Evolutionary conservation across 2,113 vertebrate genomes (phyloP).

Genomic region (Zeus faber): DNA sequence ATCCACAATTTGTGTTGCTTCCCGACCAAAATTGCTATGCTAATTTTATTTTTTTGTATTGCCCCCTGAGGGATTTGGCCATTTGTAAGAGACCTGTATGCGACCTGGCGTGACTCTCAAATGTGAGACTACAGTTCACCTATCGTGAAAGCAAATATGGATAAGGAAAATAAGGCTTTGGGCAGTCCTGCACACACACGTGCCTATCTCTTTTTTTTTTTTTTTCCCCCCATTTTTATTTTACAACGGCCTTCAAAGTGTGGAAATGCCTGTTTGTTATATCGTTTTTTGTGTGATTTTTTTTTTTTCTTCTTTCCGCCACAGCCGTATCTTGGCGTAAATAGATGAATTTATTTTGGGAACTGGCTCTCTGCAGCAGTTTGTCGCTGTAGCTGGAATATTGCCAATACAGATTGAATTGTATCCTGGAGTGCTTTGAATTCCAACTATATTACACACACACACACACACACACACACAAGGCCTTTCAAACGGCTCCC

Average conservation of each 20-base stretch:
- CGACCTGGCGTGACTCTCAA: not conserved
- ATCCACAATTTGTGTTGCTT: too few species aligned
- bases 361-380: not conserved
- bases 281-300: too few species aligned
- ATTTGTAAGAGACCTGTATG: not conserved
- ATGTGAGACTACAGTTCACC: not conserved
- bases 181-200: not conserved
- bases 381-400: conserved; percentile 1
- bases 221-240: too few species aligned
- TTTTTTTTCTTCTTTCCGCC: conserved; percentile 6
- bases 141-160: conserved; percentile 3
- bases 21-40: too few species aligned
- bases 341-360: not conserved
- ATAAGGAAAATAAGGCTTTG: not conserved
- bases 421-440: conserved; percentile 27
- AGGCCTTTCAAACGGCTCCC: conserved; percentile 4
- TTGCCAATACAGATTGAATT: conserved; percentile 30
- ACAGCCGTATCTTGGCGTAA: not conserved
- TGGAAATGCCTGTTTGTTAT: too few species aligned
- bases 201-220: not conserved
- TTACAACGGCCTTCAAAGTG: conserved; percentile 11
- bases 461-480: not conserved
- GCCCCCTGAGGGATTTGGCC: not conserved
- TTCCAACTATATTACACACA: conserved; percentile 20
- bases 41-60: not conserved